Base-by-base conservation (phyloP, 2,797 vertebrate genomes). In the Huso huso region DNA sequence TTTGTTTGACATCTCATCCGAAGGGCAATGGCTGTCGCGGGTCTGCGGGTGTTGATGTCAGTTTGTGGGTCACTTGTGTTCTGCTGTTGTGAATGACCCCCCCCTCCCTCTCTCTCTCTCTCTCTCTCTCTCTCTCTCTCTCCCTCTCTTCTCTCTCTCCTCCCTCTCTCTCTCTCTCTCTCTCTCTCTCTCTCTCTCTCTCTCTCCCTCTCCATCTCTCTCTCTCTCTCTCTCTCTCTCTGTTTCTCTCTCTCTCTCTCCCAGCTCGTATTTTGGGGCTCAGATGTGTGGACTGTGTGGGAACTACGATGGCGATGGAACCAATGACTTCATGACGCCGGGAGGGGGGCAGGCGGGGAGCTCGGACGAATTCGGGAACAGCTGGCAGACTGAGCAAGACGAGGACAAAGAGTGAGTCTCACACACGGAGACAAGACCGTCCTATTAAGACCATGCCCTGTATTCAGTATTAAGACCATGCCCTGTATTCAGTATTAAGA, bases 271-370 rank as follows among this genome's bases (percentile, higher is more conserved):
- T 76, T 68, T 73, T 1, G 68, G 82, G 2, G 2, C 23, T 58
- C 84, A 87, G 80, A 85, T 90, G 84, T 93, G 91, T 62, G 91
- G 92, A 2, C 79, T 93, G 23, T 93, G 91, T 60, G 91, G 92
- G 0, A 81, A 93, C 81, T 93, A 89, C 0, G 77, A 93, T 0
- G 88, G 85, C 0, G 82, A 81, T 51, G 67, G 79, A 1, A 63
- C 48, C 68, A 88, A 92, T 0, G 91, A 93, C 72, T 87, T 89
- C 71, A 78, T 61, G 71, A 90, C 80, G 73, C 87, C 87, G 1
- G 79, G 90, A 15, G 89, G 90, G 61, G 66, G 23, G 1, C 69
- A 74, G 64, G 73, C 73, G 0, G 67, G 2, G 5, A 81, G 79
- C 10, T 68, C 75, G 48, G 81, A 84, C 5, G 82, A 90, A 65